Percentiles rank a stretch among this genome's conserved stretches.
These are phyloP conservation scores for Calliopsis andreniformis DNA, from an alignment of 1,140 invertebrate genomes.

Conservation along the genomic window DNA sequence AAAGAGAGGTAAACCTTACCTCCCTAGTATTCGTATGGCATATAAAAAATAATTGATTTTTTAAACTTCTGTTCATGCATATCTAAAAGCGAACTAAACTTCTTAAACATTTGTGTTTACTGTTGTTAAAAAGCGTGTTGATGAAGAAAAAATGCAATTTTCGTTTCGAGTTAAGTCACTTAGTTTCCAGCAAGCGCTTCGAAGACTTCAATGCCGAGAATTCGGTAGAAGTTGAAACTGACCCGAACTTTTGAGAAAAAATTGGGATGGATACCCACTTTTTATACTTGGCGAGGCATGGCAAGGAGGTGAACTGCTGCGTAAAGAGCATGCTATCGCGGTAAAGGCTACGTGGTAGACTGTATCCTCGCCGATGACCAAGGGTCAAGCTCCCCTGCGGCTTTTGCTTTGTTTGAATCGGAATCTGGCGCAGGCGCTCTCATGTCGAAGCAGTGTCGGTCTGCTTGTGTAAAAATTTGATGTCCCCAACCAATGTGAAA, in stretches of 20 bases:
- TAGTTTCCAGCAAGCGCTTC: not conserved
- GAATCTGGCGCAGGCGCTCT: constrained; percentile 55
- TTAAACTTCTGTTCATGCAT: too few species aligned
- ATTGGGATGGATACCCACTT: constrained; percentile 68
- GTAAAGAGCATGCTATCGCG: constrained; percentile 77
- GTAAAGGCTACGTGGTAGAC: constrained; percentile 65
- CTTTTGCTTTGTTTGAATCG: constrained; percentile 63
- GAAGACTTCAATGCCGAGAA: not conserved
- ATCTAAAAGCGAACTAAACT: too few species aligned
- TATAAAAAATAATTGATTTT: too few species aligned
- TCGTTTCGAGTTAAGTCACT: not conserved
- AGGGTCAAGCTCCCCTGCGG: constrained; percentile 76
- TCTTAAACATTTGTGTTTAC: too few species aligned
- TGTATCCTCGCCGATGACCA: constrained; percentile 77
- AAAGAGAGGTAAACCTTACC: too few species aligned
- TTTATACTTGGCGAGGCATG: constrained; percentile 78
- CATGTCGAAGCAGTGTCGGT: not conserved
- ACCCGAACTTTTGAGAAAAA: not conserved
- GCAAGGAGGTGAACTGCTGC: constrained; percentile 75
- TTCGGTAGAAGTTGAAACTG: too few species aligned
- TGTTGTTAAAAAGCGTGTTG: too few species aligned
- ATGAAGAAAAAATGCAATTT: too few species aligned
- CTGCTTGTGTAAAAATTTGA: constrained; percentile 10
- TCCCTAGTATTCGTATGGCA: too few species aligned
- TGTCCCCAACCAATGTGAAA: not conserved